Base-by-base conservation (phyloP, 1,140 invertebrate genomes). In the Ruditapes philippinarum region DNA sequence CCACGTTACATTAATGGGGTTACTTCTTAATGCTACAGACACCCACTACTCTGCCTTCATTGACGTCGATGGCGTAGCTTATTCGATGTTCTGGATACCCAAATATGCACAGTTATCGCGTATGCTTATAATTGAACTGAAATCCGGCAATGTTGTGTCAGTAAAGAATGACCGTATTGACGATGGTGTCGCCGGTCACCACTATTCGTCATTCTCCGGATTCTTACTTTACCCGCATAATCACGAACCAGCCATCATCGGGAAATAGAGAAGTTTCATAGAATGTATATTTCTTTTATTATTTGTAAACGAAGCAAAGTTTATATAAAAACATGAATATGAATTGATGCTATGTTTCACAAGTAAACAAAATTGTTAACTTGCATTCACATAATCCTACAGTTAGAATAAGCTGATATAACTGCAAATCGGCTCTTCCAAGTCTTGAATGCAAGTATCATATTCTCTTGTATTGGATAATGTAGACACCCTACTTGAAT, bases 131-230 rank as follows among this genome's bases (percentile, higher is more conserved):
- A n/a, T 33, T 17, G 40, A 51, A 17, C 31, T 78, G 31, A 78
- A 49, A 19, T 7, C 74, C 28, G 74, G 74, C 3, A 0, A 49
- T 0, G 28, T 31, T 31, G 74, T 78, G 1, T 31, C 49, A 14
- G 49, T 54, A 7, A 78, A 42, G 40, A 78, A 78, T 25, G 14
- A 25, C 19, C 5, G 17, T 1, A 4, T 25, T 14, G 74, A 78
- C 51, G 45, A 45, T 28, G 74, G 74, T 1, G 25, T 28, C 51
- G 31, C 51, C 2, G 74, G 74, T 51, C 40, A 78, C n/a, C 40
- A 45, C 14, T 42, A 25, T 40, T 78, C 74, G 1, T 1, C 74
- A 78, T 78, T 78, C 38, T 78, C 74, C 28, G 74, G 74, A 1
- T 78, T 78, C 51, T 28, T 78, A 7, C 38, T 78, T 22, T 78